Evolutionary conservation across 2,113 vertebrate genomes (phyloP).

Genomic region (Verasper variegatus): DNA sequence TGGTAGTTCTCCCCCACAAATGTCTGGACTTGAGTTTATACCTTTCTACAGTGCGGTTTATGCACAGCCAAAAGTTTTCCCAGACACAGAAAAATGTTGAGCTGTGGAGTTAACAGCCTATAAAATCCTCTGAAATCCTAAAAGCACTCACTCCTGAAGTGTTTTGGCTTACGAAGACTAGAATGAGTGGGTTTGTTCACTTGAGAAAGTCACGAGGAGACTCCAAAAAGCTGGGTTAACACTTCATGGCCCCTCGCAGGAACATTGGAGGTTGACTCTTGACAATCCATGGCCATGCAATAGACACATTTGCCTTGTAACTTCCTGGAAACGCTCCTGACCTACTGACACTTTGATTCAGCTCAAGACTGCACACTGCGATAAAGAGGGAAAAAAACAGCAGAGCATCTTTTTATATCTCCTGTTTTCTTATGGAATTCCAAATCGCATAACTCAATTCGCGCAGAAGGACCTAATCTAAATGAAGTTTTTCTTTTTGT

Average conservation of each 20-base stretch:
- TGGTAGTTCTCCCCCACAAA: conserved; percentile 64
- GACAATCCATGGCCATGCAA: conserved; percentile 64
- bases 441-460: conserved; percentile 46
- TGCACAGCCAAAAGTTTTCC: conserved; percentile 61
- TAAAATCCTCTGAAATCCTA: conserved; percentile 64
- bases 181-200: conserved; percentile 60
- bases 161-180: conserved; percentile 42
- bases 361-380: conserved; percentile 47
- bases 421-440: conserved; percentile 45
- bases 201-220: conserved; percentile 63
- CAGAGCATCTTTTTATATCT: conserved; percentile 67
- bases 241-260: conserved; percentile 48
- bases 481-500: conserved; percentile 42
- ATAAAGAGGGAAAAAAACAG: conserved; percentile 9
- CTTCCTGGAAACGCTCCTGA: conserved; percentile 50
- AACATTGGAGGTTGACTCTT: conserved; percentile 61
- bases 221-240: conserved; percentile 63
- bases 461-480: conserved; percentile 58
- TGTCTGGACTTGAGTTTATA: conserved; percentile 16
- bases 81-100: conserved; percentile 66
- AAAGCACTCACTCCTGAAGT: conserved; percentile 50
- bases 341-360: conserved; percentile 47
- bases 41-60: conserved; percentile 45
- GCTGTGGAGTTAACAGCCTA: conserved; percentile 61
- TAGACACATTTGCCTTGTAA: conserved; percentile 51